Evolutionary conservation across 2,888 invertebrate genomes (phyloP), one percentile per base, ranked within the genome.

Genomic region (Catotricha subobsoleta): DNA sequence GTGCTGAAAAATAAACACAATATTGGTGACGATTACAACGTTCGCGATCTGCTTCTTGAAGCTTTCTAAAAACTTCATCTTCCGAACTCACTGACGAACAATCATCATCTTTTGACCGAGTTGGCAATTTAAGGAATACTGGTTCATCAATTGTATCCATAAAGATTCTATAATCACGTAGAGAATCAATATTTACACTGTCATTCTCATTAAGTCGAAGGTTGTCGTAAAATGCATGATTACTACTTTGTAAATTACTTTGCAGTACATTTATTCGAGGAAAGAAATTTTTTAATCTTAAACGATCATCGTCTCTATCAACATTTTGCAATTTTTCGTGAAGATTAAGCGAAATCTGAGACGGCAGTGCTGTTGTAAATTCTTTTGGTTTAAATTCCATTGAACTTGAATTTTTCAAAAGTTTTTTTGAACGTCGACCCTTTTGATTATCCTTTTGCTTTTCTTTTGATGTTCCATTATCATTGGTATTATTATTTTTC

Each of bases 71-170:
- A n/a, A n/a, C n/a, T n/a, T n/a, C n/a, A n/a, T n/a, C n/a, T n/a
- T n/a, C n/a, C n/a, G n/a, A n/a, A n/a, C n/a, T n/a, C n/a, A n/a
- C n/a, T n/a, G n/a, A n/a, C n/a, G n/a, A n/a, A n/a, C n/a, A n/a
- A 23, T 23, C 15, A 2, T 21, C 23, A 15, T 2, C 23, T 16
- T 20, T 36, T 5, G 36, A 23, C 10, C 36, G 36, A 5, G 23
- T 36, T n/a, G n/a, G n/a, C n/a, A n/a, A n/a, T n/a, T n/a, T n/a
- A n/a, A n/a, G n/a, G 9, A 23, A 36, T 9, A 36, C 23, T 16
- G 36, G 36, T 21, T 36, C 36, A 25, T 36, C 36, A 36, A 36
- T 36, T 2, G 36, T 36, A n/a, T 36, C 36, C 36, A 36, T 36
- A 16, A 36, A 36, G 13, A 36, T 36, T 5, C 36, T 21, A 36